Percentiles rank a stretch among this genome's conserved stretches.
phyloP scores from a whole-genome alignment of 2,888 invertebrate species.

The Drosophila quinaria region DNA sequence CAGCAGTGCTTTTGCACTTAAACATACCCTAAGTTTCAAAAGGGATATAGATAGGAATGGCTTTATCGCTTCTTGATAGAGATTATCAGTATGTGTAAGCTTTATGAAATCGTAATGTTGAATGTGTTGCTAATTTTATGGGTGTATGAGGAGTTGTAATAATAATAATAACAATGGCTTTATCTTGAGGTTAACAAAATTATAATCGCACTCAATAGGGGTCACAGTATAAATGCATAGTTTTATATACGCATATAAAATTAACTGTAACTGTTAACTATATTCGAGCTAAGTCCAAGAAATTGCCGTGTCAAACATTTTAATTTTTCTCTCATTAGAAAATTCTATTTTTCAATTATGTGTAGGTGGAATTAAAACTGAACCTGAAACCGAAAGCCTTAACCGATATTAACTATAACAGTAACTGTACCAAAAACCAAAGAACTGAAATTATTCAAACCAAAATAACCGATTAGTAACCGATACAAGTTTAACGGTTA shows the following conservation, averaged over 20 bases:
- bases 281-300: background rate
- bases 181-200: background rate
- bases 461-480: no score
- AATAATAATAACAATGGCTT: background rate
- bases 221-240: background rate
- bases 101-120: background rate
- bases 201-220: background rate
- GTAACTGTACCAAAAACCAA: no score
- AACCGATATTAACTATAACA: no score
- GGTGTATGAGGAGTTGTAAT: background rate
- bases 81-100: background rate
- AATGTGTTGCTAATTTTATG: background rate
- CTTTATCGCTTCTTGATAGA: background rate
- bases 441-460: no score
- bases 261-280: background rate
- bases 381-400: no score
- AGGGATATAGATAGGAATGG: background rate
- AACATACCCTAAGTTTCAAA: conserved; percentile 9
- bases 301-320: background rate
- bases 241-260: no score
- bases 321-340: background rate
- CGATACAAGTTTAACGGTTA: no score
- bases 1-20: background rate
- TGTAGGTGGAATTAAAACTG: no score
- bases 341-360: no score